phyloP scores from a whole-genome alignment of 2,888 invertebrate species.

The Dicyrtoma fusca region DNA sequence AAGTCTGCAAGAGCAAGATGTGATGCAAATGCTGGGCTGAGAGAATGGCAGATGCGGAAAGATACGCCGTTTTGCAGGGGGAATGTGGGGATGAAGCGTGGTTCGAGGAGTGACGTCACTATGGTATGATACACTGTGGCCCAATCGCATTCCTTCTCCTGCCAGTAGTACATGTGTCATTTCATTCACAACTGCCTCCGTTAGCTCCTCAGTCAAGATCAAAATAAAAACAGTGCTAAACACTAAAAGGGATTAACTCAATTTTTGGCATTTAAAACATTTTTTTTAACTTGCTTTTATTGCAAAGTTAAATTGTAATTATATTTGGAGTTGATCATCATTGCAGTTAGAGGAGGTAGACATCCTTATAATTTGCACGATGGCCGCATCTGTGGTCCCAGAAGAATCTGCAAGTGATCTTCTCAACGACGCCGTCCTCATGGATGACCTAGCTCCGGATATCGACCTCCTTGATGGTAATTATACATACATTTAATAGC shows the following conservation, averaged over 20 bases:
- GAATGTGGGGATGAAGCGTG: not conserved
- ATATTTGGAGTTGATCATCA: no score
- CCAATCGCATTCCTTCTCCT: slow-evolving; percentile 11
- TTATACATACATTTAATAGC: no score
- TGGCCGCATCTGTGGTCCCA: slow-evolving; percentile 26
- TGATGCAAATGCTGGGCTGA: no score
- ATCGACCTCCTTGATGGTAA: slow-evolving; percentile 51
- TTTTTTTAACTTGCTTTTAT: not conserved
- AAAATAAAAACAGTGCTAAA: not conserved
- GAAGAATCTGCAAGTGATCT: slow-evolving; percentile 35
- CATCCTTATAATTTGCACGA: not conserved
- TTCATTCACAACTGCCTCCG: no score
- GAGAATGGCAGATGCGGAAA: no score
- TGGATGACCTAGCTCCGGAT: slow-evolving; percentile 51
- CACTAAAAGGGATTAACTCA: no score
- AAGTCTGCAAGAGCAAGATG: no score
- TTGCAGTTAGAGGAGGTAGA: not conserved
- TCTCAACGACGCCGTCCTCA: slow-evolving; percentile 43
- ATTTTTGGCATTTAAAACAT: not conserved
- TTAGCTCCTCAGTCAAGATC: not conserved
- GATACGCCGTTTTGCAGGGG: no score
- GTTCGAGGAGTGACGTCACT: slow-evolving; percentile 22
- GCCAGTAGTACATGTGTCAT: no score
- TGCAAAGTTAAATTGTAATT: not conserved
- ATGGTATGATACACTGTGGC: slow-evolving; percentile 5